Evolutionary conservation across 37 sponge, comb jelly and placozoan species (phyloP), one percentile per base, ranked within the genome.

Genomic region (Halichondria panicea): DNA sequence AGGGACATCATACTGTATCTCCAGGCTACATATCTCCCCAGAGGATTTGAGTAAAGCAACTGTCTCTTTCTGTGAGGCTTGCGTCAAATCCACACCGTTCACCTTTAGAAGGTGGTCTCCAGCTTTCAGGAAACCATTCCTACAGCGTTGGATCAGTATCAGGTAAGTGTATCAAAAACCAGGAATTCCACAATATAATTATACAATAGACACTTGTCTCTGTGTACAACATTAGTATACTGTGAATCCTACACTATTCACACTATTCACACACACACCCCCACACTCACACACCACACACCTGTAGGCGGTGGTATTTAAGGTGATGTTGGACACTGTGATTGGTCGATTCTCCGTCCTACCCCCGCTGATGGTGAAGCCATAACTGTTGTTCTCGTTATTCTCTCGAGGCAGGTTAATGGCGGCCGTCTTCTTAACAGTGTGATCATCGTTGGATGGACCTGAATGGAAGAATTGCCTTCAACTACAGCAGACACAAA

Each of bases 1-100:
- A 13, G 89, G 80, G 63, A 84, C 83, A 52, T 93, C 93, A 71
- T 84, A 93, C 66, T 93, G 86, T 50, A 93, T 79, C 71, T 84
- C 86, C 42, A 93, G 75, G 27, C 85, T 80, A 46, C 88, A 66
- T 18, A 31, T 35, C 1, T 63, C 65, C 30, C 60, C 75, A 31
- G 70, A 45, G 46, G 73, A 27, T 59, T 83, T 74, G n/a, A 93
- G 75, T 1, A 88, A 74, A 0, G 78, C 33, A 21, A 80, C 50
- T 32, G 84, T 79, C 35, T 84, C 89, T 48, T 66, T 59, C 43
- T 80, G 74, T 3, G 86, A 76, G 70, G 82, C 77, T 36, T 57
- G 27, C 3, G 40, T 44, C 69, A 93, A 68, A 57, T 84, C 86
- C 33, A 53, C 24, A 0, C 83, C 75, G 71, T 84, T 84, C 46